Conservation (phyloP, 2,888 invertebrate genomes). For the Boloria euphrosyne region DNA sequence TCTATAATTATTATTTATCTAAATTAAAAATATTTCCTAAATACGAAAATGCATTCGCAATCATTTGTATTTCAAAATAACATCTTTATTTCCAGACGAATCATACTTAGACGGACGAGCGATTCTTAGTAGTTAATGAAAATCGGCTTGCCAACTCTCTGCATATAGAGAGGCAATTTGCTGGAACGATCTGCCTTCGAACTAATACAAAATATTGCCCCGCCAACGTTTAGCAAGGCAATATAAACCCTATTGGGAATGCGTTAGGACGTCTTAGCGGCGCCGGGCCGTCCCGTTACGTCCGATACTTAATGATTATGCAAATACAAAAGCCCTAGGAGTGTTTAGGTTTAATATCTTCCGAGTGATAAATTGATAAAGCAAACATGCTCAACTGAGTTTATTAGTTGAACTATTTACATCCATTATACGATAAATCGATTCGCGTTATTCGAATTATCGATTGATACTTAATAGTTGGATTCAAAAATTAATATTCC, state of each 20-base stretch:
- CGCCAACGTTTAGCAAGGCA: slow-evolving; percentile 45
- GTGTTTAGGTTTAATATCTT: slow-evolving; percentile 58
- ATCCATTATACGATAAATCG: slow-evolving; percentile 38
- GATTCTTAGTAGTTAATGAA: slow-evolving; percentile 68
- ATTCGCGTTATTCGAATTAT: slow-evolving; percentile 28
- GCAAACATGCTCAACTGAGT: slow-evolving; percentile 43
- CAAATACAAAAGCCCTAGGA: slow-evolving; percentile 57
- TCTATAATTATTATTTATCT: too few relatives aligned
- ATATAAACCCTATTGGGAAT: slow-evolving; percentile 48
- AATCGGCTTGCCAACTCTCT: slow-evolving; percentile 70
- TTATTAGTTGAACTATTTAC: slow-evolving; percentile 43
- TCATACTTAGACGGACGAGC: slow-evolving; percentile 55
- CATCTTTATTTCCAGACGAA: slow-evolving; percentile 44
- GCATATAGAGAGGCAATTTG: slow-evolving; percentile 76
- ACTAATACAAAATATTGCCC: slow-evolving; percentile 66
- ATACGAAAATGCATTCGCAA: too few relatives aligned
- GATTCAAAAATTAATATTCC: slow-evolving; percentile 17
- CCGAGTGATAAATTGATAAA: slow-evolving; percentile 53
- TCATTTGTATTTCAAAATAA: background rate
- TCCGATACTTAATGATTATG: slow-evolving; percentile 61
- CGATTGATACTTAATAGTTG: slow-evolving; percentile 16
- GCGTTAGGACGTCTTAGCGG: slow-evolving; percentile 37
- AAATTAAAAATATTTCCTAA: too few relatives aligned
- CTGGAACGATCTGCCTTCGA: slow-evolving; percentile 65
- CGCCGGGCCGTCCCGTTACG: slow-evolving; percentile 36